Evolutionary conservation across 2,797 vertebrate genomes (phyloP).

Genomic region (Discoglossus pictus): DNA sequence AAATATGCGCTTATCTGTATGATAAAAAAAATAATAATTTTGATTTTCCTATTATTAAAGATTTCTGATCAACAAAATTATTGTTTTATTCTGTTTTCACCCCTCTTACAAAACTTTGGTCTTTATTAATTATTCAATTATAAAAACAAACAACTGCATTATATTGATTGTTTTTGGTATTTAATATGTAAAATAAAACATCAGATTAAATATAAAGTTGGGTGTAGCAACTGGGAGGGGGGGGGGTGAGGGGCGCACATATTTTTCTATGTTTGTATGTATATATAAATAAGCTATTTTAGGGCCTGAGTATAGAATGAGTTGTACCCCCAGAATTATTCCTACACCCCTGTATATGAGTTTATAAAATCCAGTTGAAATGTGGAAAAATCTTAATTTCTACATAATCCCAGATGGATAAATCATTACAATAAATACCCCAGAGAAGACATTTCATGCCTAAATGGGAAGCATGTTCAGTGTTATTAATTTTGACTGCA

Average conservation of each 20-base stretch:
- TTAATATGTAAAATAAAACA: too few relatives aligned
- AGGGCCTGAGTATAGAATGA: too few relatives aligned
- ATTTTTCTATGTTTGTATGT: too few relatives aligned
- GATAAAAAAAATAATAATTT: constrained; percentile 84
- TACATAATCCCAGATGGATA: constrained; percentile 78
- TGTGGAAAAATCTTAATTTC: constrained; percentile 46
- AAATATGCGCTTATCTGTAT: constrained; percentile 99
- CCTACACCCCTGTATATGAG: too few relatives aligned
- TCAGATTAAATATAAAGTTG: too few relatives aligned
- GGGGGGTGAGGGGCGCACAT: too few relatives aligned
- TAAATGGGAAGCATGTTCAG: constrained; percentile 99
- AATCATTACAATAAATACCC: constrained; percentile 92
- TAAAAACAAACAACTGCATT: too few relatives aligned
- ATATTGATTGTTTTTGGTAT: too few relatives aligned
- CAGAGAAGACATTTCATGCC: constrained; percentile 97
- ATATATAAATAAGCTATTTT: too few relatives aligned
- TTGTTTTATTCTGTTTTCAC: constrained; percentile 55
- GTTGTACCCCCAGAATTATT: too few relatives aligned
- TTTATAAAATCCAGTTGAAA: constrained; percentile 5
- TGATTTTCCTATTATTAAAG: constrained; percentile 99
- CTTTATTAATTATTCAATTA: too few relatives aligned
- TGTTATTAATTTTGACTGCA: constrained; percentile 99
- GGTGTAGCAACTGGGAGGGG: too few relatives aligned
- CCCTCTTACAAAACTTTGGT: constrained; percentile 33
- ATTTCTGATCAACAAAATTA: constrained; percentile 77